These are phyloP conservation scores for Phaenicophaeus curvirostris DNA, from an alignment of 2,797 vertebrate genomes.

Conservation along the genomic window DNA sequence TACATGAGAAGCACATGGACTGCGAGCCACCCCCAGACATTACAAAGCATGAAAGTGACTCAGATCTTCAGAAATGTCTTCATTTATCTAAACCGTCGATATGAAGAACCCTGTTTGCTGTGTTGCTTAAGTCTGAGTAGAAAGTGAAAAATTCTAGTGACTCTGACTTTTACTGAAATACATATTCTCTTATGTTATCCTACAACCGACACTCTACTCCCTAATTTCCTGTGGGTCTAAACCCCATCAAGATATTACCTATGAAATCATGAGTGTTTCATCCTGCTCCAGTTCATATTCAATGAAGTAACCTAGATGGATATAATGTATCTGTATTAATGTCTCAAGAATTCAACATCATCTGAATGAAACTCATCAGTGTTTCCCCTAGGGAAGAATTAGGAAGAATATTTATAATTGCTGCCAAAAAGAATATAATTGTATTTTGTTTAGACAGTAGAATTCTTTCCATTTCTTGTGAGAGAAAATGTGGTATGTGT, in stretches of 20 bases:
- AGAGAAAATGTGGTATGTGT: background rate
- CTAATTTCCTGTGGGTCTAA: background rate
- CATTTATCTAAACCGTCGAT: background rate
- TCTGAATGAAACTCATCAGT: background rate
- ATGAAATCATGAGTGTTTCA: background rate
- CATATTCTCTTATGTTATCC: background rate
- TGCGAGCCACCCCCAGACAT: constrained; percentile 28
- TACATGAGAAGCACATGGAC: background rate
- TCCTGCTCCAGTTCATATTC: background rate
- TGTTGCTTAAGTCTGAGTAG: background rate
- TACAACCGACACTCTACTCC: background rate
- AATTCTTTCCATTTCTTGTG: background rate
- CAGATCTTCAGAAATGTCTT: constrained; percentile 31
- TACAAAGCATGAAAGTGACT: constrained; percentile 41
- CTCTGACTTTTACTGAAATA: background rate
- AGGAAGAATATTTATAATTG: background rate
- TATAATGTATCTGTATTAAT: background rate
- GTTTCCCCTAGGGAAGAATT: background rate
- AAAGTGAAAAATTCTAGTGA: background rate
- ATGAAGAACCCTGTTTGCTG: background rate
- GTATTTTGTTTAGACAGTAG: background rate
- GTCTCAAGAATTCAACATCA: background rate
- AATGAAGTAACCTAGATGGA: background rate
- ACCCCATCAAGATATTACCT: background rate
- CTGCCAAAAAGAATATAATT: background rate